Evolutionary conservation across 2,888 invertebrate species (phyloP), one percentile per base, ranked within the genome.

Genomic region (Raillietiella orientalis): DNA sequence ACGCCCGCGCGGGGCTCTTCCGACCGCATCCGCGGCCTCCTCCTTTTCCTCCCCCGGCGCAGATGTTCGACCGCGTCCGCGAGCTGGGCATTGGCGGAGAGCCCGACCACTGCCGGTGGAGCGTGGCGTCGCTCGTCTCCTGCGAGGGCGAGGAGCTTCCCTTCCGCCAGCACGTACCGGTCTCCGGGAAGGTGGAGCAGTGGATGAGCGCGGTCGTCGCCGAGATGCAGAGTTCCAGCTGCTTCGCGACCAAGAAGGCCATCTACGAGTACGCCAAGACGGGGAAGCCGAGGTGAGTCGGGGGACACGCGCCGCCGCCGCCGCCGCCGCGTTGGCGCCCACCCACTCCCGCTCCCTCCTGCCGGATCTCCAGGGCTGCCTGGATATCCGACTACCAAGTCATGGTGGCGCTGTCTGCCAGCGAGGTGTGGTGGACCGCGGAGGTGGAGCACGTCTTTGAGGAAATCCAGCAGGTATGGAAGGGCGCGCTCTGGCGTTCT

Each of bases 401-500:
- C 26, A 74, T 74, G 72, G 61, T 74, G 23, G 61, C 67, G 33
- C 48, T 75, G 11, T 72, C 66, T 0, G 70, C 71, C 0, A 75
- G 75, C 50, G 69, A 71, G 37, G 66, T 84, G 2, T 84, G 82
- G 82, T 84, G 82, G 82, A 84, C 82, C 0, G 74, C 74, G 5
- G 82, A 84, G 44, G 75, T 79, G 0, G 84, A 84, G 41, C 70
- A 82, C 40, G 71, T 75, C 0, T 82, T 84, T 42, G 46, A 43
- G 4, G 64, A 46, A 34, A 41, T 49, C 26, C 45, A 43, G 34
- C 26, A 45, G 24, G 28, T 30, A 16, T 23, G 15, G 19, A 11
- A 16, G 8, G n/a, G 15, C 25, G 12, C 11, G 5, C 5, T 10
- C 8, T 14, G 9, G 21, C n/a, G n/a, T n/a, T n/a, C n/a, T n/a